Evolutionary conservation across 2,797 vertebrate species (phyloP), one percentile per base, ranked within the genome.

Genomic region (Pseudotriccus pelzelni): DNA sequence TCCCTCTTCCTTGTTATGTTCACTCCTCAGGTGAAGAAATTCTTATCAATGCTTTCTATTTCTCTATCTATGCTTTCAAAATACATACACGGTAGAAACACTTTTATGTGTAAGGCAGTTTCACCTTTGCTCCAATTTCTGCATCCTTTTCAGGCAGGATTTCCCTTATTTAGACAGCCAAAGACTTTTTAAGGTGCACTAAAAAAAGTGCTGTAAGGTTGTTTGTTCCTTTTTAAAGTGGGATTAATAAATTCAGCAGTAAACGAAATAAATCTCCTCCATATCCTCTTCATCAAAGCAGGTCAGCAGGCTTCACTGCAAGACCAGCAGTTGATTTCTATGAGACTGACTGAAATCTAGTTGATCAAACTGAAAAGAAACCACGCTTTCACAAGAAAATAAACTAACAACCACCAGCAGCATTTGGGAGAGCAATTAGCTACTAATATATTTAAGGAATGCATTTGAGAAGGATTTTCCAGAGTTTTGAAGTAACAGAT

Each of bases 61-160:
- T 74, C 84, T 86, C 36, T 27, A 30, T 66, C 69, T 64, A 4
- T n/a, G 72, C 55, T 92, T 89, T 87, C 90, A 87, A 85, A 96
- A 92, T 3, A 89, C 0, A 2, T 39, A 64, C 32, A 66, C 1
- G 9, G n/a, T 41, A 82, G 85, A 87, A 89, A 34, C 46, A 80
- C 20, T 79, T 67, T 2, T 6, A 47, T 49, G 39, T 66, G 78
- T 69, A 75, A 91, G 90, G 89, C 95, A 94, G 82, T 76, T 87
- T 81, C 76, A 86, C 55, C 73, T 92, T 84, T 90, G 84, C 76
- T 66, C 89, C 60, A 67, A 55, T 89, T 94, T 93, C 84, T 92
- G 82, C 79, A 84, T 91, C 55, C 73, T 91, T 81, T 89, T 66
- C 59, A 87, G 66, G 75, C 90, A 95, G 92, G 93, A 96, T 92